Conservation (phyloP, 2,888 invertebrate genomes). For the Mesorhabditis spiculigera region DNA sequence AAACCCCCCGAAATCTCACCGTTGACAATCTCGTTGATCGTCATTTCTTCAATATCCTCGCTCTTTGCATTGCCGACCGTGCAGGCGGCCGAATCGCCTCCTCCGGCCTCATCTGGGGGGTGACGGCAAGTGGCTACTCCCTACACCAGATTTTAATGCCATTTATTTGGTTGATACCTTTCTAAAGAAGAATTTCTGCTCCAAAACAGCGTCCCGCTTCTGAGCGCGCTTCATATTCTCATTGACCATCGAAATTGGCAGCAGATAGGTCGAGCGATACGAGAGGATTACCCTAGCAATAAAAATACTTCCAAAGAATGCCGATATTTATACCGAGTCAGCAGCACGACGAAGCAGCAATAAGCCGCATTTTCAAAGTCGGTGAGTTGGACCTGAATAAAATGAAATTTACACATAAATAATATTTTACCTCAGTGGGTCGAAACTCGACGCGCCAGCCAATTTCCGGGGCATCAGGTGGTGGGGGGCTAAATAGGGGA, state of each 20-base stretch:
- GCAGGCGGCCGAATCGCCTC: not conserved
- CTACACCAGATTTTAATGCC: constrained; percentile 15
- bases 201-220: constrained; percentile 78
- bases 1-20: constrained; percentile 65
- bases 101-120: constrained; percentile 40
- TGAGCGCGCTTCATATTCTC: constrained; percentile 96
- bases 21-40: constrained; percentile 93
- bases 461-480: constrained; percentile 82
- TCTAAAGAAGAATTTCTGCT: constrained; percentile 88
- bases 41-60: constrained; percentile 70
- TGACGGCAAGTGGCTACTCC: constrained; percentile 49
- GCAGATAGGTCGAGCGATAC: constrained; percentile 88
- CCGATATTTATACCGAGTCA: constrained; percentile 67
- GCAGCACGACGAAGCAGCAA: constrained; percentile 91
- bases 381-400: constrained; percentile 77
- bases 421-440: constrained; percentile 71
- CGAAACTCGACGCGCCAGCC: constrained; percentile 99
- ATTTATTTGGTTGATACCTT: not conserved
- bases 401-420: not conserved
- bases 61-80: constrained; percentile 28
- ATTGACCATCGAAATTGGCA: constrained; percentile 72
- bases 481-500: constrained; percentile 89
- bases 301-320: constrained; percentile 4
- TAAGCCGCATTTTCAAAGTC: constrained; percentile 99
- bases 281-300: constrained; percentile 80